Evolutionary conservation across 2,888 invertebrate genomes (phyloP).

Genomic region (Hololepta plana): DNA sequence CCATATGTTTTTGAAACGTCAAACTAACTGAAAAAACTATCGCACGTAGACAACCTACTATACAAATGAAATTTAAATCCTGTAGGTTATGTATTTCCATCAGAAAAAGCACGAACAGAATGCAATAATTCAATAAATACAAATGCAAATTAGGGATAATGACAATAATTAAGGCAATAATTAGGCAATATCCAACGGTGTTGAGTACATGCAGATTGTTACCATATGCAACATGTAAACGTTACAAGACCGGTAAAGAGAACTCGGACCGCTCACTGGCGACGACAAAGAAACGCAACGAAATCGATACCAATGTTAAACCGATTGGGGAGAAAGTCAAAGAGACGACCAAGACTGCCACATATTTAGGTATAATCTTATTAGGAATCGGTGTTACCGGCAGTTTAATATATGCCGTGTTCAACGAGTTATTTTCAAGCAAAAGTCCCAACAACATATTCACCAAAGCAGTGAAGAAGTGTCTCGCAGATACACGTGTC

Average conservation of each 20-base stretch:
- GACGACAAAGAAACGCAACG: conserved; percentile 10
- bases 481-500: conserved; percentile 55
- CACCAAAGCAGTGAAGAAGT: conserved; percentile 55
- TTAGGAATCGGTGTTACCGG: conserved; percentile 67
- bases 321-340: conserved; percentile 63
- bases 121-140: no score
- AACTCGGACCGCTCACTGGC: conserved; percentile 4
- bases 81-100: no score
- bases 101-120: no score
- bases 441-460: conserved; percentile 77
- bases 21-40: no score
- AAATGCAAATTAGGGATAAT: no score
- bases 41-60: no score
- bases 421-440: conserved; percentile 73
- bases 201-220: conserved; percentile 7
- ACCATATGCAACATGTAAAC: conserved; percentile 5
- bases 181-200: no score
- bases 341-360: conserved; percentile 77
- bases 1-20: no score
- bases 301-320: conserved; percentile 34
- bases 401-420: conserved; percentile 66
- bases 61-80: no score
- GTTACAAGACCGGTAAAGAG: conserved; percentile 9
- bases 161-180: no score
- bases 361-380: conserved; percentile 68